Conservation (phyloP, 2,888 invertebrate genomes). For the Sympetrum striolatum region DNA sequence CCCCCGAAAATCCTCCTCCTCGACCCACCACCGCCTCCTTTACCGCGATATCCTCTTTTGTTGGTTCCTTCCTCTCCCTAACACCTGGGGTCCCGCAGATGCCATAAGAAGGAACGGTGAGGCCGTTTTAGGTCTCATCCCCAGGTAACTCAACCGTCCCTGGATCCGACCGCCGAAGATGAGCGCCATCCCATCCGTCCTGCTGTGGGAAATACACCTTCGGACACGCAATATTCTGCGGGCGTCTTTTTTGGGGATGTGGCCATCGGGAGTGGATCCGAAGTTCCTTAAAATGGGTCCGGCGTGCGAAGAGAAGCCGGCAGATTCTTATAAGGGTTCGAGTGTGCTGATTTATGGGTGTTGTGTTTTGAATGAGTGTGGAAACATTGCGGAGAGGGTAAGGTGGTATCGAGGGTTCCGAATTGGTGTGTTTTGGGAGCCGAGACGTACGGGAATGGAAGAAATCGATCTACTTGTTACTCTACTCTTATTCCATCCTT, state of each 20-base stretch:
- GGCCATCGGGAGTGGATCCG: neutral
- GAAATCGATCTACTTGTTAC: no score
- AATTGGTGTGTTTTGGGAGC: no score
- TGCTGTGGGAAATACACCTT: neutral
- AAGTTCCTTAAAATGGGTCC: neutral
- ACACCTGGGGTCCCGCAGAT: slow-evolving; percentile 33
- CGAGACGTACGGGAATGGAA: no score
- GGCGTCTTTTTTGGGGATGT: neutral
- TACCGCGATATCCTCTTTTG: neutral
- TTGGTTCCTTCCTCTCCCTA: neutral
- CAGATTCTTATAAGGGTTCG: neutral
- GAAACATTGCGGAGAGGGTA: no score
- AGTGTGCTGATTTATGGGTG: no score
- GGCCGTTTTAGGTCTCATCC: neutral
- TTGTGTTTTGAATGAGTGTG: no score
- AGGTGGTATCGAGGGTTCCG: no score
- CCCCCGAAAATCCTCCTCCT: neutral
- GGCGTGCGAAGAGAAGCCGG: neutral
- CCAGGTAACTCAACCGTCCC: neutral
- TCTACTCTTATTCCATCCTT: no score
- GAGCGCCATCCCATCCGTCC: neutral
- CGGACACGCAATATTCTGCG: neutral
- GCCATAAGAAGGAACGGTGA: neutral
- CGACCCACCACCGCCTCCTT: neutral
- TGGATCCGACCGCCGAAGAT: neutral